Evolutionary conservation across 2,888 invertebrate species (phyloP).

Genomic region (Pandemis corylana): DNA sequence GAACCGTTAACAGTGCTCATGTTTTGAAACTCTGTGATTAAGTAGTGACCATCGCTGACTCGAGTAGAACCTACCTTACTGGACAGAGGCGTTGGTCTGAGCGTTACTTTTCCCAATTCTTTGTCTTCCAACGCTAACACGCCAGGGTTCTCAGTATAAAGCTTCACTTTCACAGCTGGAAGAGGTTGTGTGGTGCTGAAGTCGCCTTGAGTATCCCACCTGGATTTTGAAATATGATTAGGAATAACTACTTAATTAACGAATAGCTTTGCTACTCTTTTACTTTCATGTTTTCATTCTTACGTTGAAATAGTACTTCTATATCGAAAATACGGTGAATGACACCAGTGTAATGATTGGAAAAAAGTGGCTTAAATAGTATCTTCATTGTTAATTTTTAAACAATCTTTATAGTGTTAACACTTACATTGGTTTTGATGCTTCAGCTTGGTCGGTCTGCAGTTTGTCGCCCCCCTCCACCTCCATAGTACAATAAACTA

Average conservation of each 20-base stretch:
- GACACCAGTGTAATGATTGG: no score
- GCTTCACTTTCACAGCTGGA: conserved; percentile 98
- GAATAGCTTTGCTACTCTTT: no score
- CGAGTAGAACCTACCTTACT: conserved; percentile 87
- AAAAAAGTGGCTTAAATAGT: no score
- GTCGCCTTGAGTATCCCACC: conserved; percentile 99
- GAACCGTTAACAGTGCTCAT: no score
- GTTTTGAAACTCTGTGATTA: no score
- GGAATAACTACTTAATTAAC: neutral
- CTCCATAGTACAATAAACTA: conserved; percentile 99
- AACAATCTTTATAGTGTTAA: neutral
- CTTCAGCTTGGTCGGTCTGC: conserved; percentile 99
- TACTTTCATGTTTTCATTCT: no score
- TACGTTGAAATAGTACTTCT: no score
- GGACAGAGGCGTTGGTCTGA: conserved; percentile 94
- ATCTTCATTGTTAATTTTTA: conserved; percentile 3
- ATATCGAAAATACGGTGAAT: no score
- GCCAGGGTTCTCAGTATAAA: conserved; percentile 98
- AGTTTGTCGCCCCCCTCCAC: conserved; percentile 99
- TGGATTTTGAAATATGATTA: conserved; percentile 59
- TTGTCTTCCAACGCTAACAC: conserved; percentile 99
- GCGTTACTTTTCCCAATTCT: conserved; percentile 96
- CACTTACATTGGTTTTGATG: conserved; percentile 97
- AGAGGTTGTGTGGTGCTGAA: conserved; percentile 99
- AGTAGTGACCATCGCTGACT: neutral